Evolutionary conservation across 2,888 invertebrate genomes (phyloP), one percentile per base, ranked within the genome.

Genomic region (Neuroscelio doddi): DNA sequence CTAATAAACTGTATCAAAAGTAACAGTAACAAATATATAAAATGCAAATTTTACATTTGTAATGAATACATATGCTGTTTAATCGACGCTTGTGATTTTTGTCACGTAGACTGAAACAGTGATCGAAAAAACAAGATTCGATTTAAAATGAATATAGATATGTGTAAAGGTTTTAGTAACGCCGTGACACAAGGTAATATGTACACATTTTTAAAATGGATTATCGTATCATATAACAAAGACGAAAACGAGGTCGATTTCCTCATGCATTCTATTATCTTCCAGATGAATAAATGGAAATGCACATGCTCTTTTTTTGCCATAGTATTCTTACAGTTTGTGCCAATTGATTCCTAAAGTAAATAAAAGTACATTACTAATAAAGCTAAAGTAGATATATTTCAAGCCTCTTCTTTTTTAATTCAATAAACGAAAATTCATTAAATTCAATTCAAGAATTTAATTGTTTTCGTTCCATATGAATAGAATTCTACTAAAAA

Each of bases 321-420:
- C 63, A 69, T 71, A 59, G 69, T 62, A 72, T 76, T 72, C 67
- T 55, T 73, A 74, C 65, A 69, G 58, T 73, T 76, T 79, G 72
- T 71, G 51, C 73, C 58, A 63, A 72, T 51, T 52, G 68, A 70
- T 64, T 72, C 83, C 82, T 83, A 74, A 77, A 80, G 79, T 73
- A 78, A 79, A 81, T 69, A 79, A 80, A 80, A 80, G 45, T 58
- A 8, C 46, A 72, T 77, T 74, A 77, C 64, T 66, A 59, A 49
- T 58, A 34, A 42, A 50, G 16, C 21, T 15, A 10, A 21, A 32
- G 36, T 24, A 29, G 14, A 32, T 24, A 21, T 39, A 50, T 38
- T 44, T 39, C 44, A 51, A 64, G 47, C 52, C 47, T 7, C 10
- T 17, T 30, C 8, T 16, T 5, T 21, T 21, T 21, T 21, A n/a